These are phyloP conservation scores for Aphaenogaster ashmeadi DNA, from an alignment of 1,140 invertebrate species.

Conservation along the genomic window DNA sequence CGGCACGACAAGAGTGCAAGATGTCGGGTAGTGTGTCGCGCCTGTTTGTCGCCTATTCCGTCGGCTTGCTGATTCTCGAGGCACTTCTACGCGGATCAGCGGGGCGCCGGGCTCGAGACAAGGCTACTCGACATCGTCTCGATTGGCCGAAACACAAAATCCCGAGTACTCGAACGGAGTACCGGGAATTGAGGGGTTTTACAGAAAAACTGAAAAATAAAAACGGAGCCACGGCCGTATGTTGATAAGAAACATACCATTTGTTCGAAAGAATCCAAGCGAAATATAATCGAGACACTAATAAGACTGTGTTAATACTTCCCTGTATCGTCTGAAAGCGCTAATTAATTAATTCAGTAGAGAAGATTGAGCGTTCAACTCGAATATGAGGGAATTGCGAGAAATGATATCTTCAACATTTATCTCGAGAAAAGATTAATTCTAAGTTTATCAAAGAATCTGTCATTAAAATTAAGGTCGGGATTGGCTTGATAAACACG, in stretches of 20 bases:
- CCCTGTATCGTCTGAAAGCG: neutral
- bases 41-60: slow-evolving; percentile 67
- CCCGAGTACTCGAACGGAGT: slow-evolving; percentile 9
- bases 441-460: neutral
- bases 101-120: slow-evolving; percentile 45
- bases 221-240: neutral
- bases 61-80: slow-evolving; percentile 40
- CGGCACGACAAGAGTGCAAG: slow-evolving; percentile 50
- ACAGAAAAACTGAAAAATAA: slow-evolving; percentile 3
- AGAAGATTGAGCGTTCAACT: neutral
- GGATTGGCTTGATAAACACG: neutral
- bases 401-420: neutral
- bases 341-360: neutral
- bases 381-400: neutral
- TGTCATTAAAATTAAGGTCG: neutral
- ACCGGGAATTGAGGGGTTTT: neutral
- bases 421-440: neutral
- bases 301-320: neutral
- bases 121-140: slow-evolving; percentile 65
- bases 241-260: neutral
- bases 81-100: slow-evolving; percentile 56
- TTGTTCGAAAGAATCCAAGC: neutral
- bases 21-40: slow-evolving; percentile 59
- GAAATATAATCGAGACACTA: neutral
- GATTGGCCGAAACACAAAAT: slow-evolving; percentile 43